Evolutionary conservation across 2,113 vertebrate species (phyloP), one percentile per base, ranked within the genome.

Genomic region (Paramormyrops kingsleyae): DNA sequence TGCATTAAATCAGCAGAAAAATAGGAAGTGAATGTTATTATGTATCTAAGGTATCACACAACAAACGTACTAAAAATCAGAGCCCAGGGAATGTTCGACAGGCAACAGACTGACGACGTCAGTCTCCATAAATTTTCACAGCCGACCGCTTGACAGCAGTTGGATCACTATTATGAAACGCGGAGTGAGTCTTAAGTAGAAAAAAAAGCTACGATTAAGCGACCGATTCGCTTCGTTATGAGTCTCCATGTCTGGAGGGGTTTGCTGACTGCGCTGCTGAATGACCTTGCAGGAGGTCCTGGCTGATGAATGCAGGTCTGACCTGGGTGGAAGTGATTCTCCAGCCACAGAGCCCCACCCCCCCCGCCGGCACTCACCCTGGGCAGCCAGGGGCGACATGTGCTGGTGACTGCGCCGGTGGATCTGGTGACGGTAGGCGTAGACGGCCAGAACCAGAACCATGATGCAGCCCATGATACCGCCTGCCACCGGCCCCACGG

Each of bases 401-500:
- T 99, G 98, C 96, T 99, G 99, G 92, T 99, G 99, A 0, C 97
- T 98, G 70, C 98, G 97, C 50, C 98, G 96, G 89, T 99, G 99
- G 83, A 99, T 99, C 96, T 99, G 99, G 91, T 99, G 99, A 56
- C 99, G 97, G 93, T 99, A 99, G 0, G 98, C 99, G 0, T 99
- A 99, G 52, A 99, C 98, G 0, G 98, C 99, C 42, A 99, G 95
- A 89, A 99, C 98, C 70, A 99, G 93, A 89, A 99, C 98, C 99
- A 99, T 99, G 90, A 99, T 98, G 91, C 98, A 99, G 89, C 99
- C 99, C 99, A 99, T 99, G 77, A 99, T 99, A 13, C 99, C 99
- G 56, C 99, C 99, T 0, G 99, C 99, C 46, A 99, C 99, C 0
- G 98, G 99, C 31, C 99, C 99, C 24, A 99, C 96, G 0, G 99